Conservation (phyloP, 2,888 invertebrate species). For the Pherbina coryleti region DNA sequence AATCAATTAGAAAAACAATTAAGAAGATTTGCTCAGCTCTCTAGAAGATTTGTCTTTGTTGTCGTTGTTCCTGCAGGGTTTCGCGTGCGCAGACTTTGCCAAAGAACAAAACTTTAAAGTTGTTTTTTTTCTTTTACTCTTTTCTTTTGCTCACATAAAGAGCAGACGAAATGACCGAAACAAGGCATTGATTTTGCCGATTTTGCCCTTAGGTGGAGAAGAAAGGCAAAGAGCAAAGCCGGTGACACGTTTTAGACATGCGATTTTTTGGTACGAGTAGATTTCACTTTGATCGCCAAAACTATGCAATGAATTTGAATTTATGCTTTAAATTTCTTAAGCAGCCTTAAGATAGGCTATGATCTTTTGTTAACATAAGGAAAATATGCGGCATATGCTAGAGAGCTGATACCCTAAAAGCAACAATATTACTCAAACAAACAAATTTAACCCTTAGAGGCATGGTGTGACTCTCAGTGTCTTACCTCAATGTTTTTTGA, state of each 20-base stretch:
- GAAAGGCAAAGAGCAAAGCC: too few relatives aligned
- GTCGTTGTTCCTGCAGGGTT: background rate
- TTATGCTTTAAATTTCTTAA: background rate
- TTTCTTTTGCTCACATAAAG: background rate
- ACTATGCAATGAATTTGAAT: background rate
- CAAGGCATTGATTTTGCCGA: too few relatives aligned
- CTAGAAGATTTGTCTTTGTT: background rate
- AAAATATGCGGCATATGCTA: background rate
- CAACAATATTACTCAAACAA: too few relatives aligned
- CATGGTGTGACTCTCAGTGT: too few relatives aligned
- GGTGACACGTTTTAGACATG: too few relatives aligned
- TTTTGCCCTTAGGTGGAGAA: too few relatives aligned
- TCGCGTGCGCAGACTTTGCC: background rate
- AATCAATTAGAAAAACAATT: constrained; percentile 10
- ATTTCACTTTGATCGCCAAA: background rate
- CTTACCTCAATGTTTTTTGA: too few relatives aligned
- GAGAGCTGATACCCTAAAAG: background rate
- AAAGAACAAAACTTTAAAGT: background rate
- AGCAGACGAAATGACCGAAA: background rate
- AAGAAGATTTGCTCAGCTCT: constrained; percentile 14
- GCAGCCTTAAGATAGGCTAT: background rate
- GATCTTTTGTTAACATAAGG: background rate
- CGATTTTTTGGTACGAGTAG: too few relatives aligned
- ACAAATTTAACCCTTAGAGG: too few relatives aligned
- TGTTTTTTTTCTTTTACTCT: background rate